These are phyloP conservation scores for Cheilosia soror DNA, from an alignment of 2,888 invertebrate species.

Conservation along the genomic window DNA sequence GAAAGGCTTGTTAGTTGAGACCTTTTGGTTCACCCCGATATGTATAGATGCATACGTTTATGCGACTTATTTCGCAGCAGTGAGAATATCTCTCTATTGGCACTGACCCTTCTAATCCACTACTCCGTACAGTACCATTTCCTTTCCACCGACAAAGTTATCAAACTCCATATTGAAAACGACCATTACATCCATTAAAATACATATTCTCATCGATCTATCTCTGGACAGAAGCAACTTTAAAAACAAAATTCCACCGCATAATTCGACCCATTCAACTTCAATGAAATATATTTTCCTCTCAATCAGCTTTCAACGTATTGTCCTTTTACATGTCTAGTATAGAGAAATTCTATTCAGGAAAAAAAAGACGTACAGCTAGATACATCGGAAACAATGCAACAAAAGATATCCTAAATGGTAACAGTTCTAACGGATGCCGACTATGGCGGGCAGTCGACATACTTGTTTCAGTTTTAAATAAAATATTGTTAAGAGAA, in stretches of 20 bases:
- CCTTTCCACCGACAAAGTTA: neutral
- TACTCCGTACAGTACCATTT: no score
- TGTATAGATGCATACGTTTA: no score
- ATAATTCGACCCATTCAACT: slow-evolving; percentile 32
- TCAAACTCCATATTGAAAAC: neutral
- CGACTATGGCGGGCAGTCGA: slow-evolving; percentile 50
- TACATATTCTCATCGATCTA: neutral
- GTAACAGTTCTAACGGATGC: slow-evolving; percentile 68
- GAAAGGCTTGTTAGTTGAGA: no score
- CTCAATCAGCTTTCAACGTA: slow-evolving; percentile 60
- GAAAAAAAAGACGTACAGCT: slow-evolving; percentile 17
- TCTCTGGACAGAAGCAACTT: slow-evolving; percentile 3
- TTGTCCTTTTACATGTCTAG: slow-evolving; percentile 52
- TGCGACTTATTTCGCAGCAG: no score
- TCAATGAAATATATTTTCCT: slow-evolving; percentile 37
- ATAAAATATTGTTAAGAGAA: slow-evolving; percentile 59
- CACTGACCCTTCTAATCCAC: no score
- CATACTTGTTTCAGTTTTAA: slow-evolving; percentile 60
- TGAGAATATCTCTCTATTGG: no score
- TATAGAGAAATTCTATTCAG: slow-evolving; percentile 28
- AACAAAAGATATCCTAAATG: slow-evolving; percentile 73
- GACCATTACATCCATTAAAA: neutral
- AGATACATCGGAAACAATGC: slow-evolving; percentile 67
- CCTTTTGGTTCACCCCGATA: no score
- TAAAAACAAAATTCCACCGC: slow-evolving; percentile 9